Evolutionary conservation across 2,888 invertebrate species (phyloP).

Genomic region (Drosophila borborema): DNA sequence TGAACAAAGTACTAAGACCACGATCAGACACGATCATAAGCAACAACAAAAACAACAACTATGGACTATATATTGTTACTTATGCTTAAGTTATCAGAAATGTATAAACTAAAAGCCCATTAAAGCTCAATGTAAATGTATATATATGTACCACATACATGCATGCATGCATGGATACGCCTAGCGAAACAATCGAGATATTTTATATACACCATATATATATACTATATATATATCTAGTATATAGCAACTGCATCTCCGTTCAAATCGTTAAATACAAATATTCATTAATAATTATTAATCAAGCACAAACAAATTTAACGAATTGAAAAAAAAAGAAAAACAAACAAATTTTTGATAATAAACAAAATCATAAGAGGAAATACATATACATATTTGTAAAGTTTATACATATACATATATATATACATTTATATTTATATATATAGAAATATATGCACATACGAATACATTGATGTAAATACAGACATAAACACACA

Average conservation of each 20-base stretch:
- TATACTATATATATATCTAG: constrained; percentile 2
- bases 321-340: neutral
- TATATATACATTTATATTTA: neutral
- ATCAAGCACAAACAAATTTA: constrained; percentile 28
- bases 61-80: constrained; percentile 47
- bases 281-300: neutral
- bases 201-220: neutral
- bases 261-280: constrained; percentile 5
- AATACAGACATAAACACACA: constrained; percentile 17
- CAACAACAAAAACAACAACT: constrained; percentile 8
- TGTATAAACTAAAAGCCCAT: neutral
- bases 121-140: constrained; percentile 6
- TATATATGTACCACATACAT: neutral
- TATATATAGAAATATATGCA: neutral
- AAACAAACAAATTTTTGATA: constrained; percentile 22
- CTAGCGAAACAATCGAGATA: constrained; percentile 28
- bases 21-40: constrained; percentile 10
- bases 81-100: constrained; percentile 29
- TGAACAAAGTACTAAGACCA: constrained; percentile 19
- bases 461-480: constrained; percentile 20
- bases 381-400: constrained; percentile 26
- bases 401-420: constrained; percentile 30
- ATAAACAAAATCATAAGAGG: neutral
- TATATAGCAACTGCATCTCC: constrained; percentile 7
- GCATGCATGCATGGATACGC: neutral